Evolutionary conservation across 2,888 invertebrate genomes (phyloP), one percentile per base, ranked within the genome.

Genomic region (Tribolium freemani): DNA sequence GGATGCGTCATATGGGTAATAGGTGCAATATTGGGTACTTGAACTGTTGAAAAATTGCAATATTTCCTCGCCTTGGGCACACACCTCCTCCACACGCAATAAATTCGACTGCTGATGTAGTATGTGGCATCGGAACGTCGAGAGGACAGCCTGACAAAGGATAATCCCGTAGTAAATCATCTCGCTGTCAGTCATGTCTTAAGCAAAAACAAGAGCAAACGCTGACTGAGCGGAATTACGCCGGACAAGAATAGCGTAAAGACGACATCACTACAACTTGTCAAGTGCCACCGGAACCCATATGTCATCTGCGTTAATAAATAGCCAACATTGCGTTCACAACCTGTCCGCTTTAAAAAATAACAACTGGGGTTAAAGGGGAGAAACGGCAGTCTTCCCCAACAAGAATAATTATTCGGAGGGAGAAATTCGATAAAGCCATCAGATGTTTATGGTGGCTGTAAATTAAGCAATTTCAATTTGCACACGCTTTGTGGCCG

Each of bases 161-260:
- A 68, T 68, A 68, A 68, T 68, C 68, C 50, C 20, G 58, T 68
- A 57, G 68, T 68, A 68, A 58, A 68, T 68, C 68, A 68, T 68
- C 48, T 20, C 57, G 68, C 68, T 68, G 68, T 68, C 68, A 68
- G 57, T 68, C 38, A 16, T 45, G 56, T 51, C 50, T 56, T 66
- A 56, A 66, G 13, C 66, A 66, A 66, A 54, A 56, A 66, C 66
- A 54, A 66, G 16, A 50, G 45, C 16, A 50, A 51, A 31, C 38
- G 51, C 6, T 60, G 60, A 20, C 60, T 60, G 60, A 20, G 38
- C 21, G 30, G 63, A 63, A 63, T 51, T 51, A 38, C 38, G 13
- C 30, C 30, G 63, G 63, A 63, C 63, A 63, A 63, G 38, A 38
- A 63, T 53, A 51, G 63, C 26, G 26, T 48, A 11, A 60, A 31